Evolutionary conservation across 2,888 invertebrate genomes (phyloP), one percentile per base, ranked within the genome.

Genomic region (Antheraea assamensis): DNA sequence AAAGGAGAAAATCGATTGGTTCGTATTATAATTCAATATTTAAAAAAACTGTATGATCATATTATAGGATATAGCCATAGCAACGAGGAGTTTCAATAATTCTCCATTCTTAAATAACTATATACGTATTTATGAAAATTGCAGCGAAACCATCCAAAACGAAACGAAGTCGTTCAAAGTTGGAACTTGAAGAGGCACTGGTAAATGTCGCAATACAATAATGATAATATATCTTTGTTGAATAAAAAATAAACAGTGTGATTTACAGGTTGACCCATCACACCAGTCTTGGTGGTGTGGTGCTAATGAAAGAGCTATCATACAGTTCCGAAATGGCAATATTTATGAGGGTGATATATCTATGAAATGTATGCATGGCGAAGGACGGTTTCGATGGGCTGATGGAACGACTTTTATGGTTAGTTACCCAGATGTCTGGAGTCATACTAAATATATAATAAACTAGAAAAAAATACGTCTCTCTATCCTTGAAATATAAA

Each of bases 371-470:
- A 96, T 96, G 95, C 90, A 96, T 78, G 96, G 96, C 2, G 88
- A 92, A 77, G 96, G 96, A 7, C 90, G 90, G 5, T 96, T 95
- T 82, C 90, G 88, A 73, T 96, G 96, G 96, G 85, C 90, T 2
- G 94, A 96, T 83, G 96, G 96, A 68, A 94, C 95, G 3, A 83
- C 92, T 49, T 96, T 95, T 80, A 88, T 95, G 83, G 96, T 95
- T 88, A 81, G 61, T 61, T 61, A 27, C 27, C 27, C 27, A 61
- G 17, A 2, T 30, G 27, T 21, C 27, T 61, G 27, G 27, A 27
- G 17, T 27, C 27, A 27, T 27, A 61, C 27, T 30, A 61, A 15
- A 61, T 61, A 3, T 5, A 0, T 61, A 24, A n/a, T 24, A 10
- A 5, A n/a, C 8, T 55, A 55, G 21, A 55, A 3, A 58, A 58